phyloP scores from a whole-genome alignment of 2,113 vertebrate species.

The Chaetops frenatus region DNA sequence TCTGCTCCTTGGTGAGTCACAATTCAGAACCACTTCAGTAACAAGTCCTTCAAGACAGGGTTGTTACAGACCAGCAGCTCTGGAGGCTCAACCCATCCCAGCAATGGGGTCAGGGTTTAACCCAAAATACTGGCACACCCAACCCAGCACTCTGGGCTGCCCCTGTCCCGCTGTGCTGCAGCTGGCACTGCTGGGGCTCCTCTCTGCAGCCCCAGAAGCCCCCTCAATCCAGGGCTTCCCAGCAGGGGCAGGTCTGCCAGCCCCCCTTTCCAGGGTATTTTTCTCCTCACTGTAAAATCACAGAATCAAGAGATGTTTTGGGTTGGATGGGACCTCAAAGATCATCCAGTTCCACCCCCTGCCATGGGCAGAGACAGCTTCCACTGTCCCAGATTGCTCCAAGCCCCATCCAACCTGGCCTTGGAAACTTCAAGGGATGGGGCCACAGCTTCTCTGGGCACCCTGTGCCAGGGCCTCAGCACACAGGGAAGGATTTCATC shows the following conservation, averaged over 20 bases:
- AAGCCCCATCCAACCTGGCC: neutral
- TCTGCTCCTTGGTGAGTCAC: neutral
- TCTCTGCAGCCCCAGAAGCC: neutral
- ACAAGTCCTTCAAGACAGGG: neutral
- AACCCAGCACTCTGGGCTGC: neutral
- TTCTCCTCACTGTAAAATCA: neutral
- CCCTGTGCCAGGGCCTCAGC: neutral
- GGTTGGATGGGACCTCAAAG: neutral
- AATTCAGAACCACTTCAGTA: neutral
- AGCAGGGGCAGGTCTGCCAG: neutral
- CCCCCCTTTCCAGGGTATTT: neutral
- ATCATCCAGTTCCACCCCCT: fast-evolving
- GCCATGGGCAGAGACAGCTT: neutral
- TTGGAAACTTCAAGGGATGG: neutral
- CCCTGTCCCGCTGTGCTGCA: neutral
- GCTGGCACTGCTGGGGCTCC: neutral
- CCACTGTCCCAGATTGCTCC: neutral
- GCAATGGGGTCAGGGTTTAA: neutral
- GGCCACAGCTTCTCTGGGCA: neutral
- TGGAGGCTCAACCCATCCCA: neutral
- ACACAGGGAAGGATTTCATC: neutral
- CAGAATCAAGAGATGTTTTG: neutral
- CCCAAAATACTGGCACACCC: neutral
- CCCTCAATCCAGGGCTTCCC: neutral
- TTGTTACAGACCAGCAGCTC: neutral